phyloP scores from a whole-genome alignment of 1,140 invertebrate genomes.

The Pogonognathellus flavescens region DNA sequence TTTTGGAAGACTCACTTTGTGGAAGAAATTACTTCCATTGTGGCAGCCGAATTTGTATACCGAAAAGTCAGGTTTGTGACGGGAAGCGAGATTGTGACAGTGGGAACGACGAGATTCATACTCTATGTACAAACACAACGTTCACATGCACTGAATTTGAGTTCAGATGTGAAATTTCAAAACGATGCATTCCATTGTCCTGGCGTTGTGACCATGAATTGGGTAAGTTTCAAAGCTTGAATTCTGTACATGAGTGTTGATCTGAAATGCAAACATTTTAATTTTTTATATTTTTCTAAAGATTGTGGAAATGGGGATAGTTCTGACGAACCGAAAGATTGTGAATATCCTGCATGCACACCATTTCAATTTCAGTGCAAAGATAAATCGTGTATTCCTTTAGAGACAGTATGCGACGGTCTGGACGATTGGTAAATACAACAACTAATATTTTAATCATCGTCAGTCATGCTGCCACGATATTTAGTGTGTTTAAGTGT shows the following conservation, averaged over 20 bases:
- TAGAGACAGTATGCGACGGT: conserved; percentile 74
- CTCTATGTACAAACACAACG: conserved; percentile 68
- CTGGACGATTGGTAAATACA: conserved; percentile 69
- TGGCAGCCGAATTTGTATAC: conserved; percentile 73
- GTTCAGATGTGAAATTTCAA: conserved; percentile 69
- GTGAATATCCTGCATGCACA: conserved; percentile 69
- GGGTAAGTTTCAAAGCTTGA: not conserved
- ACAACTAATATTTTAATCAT: too few relatives aligned
- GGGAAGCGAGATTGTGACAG: conserved; percentile 71
- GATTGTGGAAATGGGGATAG: conserved; percentile 68
- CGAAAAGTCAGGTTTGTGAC: conserved; percentile 72
- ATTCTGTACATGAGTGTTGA: not conserved
- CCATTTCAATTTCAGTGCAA: conserved; percentile 70
- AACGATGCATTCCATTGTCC: conserved; percentile 69
- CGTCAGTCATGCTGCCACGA: conserved; percentile 72
- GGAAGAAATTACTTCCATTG: conserved; percentile 72
- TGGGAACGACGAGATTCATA: conserved; percentile 70
- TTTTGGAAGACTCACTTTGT: conserved; percentile 69
- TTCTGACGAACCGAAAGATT: conserved; percentile 67
- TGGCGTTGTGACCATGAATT: conserved; percentile 68
- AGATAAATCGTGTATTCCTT: conserved; percentile 70
- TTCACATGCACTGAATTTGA: conserved; percentile 69
- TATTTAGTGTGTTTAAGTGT: too few relatives aligned
- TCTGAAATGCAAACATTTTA: not conserved
- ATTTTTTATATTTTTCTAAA: not conserved